These are phyloP conservation scores for Knipowitschia caucasica DNA, from an alignment of 2,797 vertebrate genomes.

Conservation along the genomic window DNA sequence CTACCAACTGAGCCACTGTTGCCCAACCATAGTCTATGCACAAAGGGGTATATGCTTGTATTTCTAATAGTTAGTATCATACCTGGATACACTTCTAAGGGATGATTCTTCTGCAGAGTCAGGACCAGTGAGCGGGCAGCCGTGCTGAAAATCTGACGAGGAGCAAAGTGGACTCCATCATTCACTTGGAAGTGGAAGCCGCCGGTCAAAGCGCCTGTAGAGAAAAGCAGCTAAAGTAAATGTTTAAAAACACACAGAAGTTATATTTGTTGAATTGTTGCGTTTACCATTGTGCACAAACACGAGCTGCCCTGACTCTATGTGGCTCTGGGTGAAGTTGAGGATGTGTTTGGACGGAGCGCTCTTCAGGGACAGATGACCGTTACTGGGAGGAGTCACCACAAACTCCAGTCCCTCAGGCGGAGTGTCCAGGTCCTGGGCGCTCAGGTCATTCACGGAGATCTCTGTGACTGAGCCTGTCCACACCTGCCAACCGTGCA, in stretches of 20 bases:
- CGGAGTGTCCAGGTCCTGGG: slow-evolving; percentile 81
- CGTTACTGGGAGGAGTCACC: slow-evolving; percentile 84
- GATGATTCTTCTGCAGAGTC: slow-evolving; percentile 79
- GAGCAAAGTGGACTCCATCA: slow-evolving; percentile 86
- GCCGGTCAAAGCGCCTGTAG: slow-evolving; percentile 78
- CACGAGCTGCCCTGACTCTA: slow-evolving; percentile 76
- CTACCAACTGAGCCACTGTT: too few relatives aligned
- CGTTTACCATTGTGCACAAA: slow-evolving; percentile 84
- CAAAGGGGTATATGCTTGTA: too few relatives aligned
- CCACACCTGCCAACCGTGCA: too few relatives aligned
- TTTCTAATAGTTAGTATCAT: slow-evolving; percentile 10
- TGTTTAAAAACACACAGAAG: not conserved
- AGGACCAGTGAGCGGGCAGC: slow-evolving; percentile 75
- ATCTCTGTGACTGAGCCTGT: slow-evolving; percentile 83
- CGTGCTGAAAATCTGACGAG: slow-evolving; percentile 84
- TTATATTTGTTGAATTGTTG: not conserved
- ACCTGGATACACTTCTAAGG: slow-evolving; percentile 86
- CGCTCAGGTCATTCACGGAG: slow-evolving; percentile 75
- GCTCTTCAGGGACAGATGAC: slow-evolving; percentile 82
- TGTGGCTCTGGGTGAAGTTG: slow-evolving; percentile 87
- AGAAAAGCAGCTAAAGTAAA: not conserved
- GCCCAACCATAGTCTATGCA: too few relatives aligned
- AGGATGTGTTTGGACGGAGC: slow-evolving; percentile 78
- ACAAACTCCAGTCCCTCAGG: slow-evolving; percentile 78
- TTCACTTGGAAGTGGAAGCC: slow-evolving; percentile 92